Evolutionary conservation across 2,113 vertebrate genomes (phyloP), one percentile per base, ranked within the genome.

Genomic region (Dasyprocta punctata): DNA sequence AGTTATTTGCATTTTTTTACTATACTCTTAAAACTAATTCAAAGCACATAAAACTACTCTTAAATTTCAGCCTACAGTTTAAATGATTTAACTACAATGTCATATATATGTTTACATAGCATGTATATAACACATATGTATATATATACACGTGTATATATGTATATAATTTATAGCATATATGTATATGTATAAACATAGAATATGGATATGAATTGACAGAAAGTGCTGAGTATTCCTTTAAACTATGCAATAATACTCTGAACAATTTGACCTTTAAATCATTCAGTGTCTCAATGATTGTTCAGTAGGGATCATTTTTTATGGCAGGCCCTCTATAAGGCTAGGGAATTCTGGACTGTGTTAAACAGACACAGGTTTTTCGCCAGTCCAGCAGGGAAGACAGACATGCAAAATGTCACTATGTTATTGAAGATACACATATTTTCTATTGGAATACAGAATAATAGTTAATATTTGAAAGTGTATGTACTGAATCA

Each of bases 251-350:
- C 30, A 6, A 1, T 67, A n/a, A 38, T 13, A 24, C 30, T 67
- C 24, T 75, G 33, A 13, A 8, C 49, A 22, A 0, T 54, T n/a
- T 67, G 47, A 10, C 19, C 60, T 67, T 13, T 24, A 28, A 19
- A 4, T 1, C 26, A 41, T 24, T 60, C 19, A 30, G 0, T 24
- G 60, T 24, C 30, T 83, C 16, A 3, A 13, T 22, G 4, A n/a
- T 14, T 41, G 54, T 5, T 11, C 14, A 22, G 33, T 3, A 13
- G 28, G 11, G 36, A 9, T 56, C 3, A 5, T 19, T 22, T 19
- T 22, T 58, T 26, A 75, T 30, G 11, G n/a, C 3, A 44, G 33
- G 7, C 1, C 5, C 44, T 19, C 1, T 26, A 41, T 0, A 7
- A 36, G 22, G 7, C 20, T 0, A 11, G 7, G 33, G 7, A 22